phyloP scores from a whole-genome alignment of 2,113 vertebrate species.

The Sciurus niger region DNA sequence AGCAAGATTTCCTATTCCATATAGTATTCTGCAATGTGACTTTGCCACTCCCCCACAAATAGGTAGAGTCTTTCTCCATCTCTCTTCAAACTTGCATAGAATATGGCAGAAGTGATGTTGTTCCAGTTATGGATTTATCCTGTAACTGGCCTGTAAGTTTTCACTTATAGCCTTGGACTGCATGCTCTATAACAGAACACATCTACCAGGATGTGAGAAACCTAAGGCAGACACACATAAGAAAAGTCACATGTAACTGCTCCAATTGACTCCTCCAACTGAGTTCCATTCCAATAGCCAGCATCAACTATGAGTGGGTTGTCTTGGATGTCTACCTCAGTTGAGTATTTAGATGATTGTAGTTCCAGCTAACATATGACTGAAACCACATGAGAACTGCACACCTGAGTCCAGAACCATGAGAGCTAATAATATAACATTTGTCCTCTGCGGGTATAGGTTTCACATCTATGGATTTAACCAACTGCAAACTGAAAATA shows the following conservation, averaged over 20 bases:
- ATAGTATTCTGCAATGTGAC: background rate
- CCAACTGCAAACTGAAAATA: background rate
- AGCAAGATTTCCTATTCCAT: background rate
- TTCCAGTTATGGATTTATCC: background rate
- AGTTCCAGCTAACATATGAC: background rate
- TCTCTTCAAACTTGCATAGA: background rate
- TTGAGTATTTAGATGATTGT: slow-evolving; percentile 1
- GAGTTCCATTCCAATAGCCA: background rate
- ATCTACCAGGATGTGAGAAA: background rate
- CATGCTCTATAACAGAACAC: background rate
- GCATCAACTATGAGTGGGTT: background rate
- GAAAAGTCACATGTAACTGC: background rate
- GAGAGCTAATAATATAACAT: background rate
- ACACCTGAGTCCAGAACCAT: background rate
- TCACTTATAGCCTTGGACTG: background rate
- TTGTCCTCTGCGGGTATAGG: background rate
- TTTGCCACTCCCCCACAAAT: background rate
- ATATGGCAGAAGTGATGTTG: background rate
- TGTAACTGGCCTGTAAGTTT: slow-evolving; percentile 30
- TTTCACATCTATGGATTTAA: background rate
- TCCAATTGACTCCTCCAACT: background rate
- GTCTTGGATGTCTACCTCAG: background rate
- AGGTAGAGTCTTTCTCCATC: background rate
- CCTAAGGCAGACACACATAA: background rate
- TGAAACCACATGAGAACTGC: background rate